phyloP scores from a whole-genome alignment of 2,888 invertebrate genomes.

The Erebia epiphron region DNA sequence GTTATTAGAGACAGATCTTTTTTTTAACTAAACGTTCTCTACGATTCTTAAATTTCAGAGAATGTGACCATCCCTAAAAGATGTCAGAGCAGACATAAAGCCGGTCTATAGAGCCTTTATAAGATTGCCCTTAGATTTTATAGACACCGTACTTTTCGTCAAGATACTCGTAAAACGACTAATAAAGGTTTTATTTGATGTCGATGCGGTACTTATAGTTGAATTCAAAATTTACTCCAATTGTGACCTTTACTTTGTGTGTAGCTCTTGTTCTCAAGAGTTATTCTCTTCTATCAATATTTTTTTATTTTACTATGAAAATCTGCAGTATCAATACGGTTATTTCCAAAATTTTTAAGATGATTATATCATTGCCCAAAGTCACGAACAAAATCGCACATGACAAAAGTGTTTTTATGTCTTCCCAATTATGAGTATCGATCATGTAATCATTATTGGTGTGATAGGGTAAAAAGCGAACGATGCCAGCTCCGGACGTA shows the following conservation, averaged over 20 bases:
- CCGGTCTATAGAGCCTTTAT: conserved; percentile 10
- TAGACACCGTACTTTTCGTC: conserved; percentile 20
- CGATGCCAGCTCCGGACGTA: conserved; percentile 84
- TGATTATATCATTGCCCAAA: neutral
- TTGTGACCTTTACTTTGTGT: neutral
- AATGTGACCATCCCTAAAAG: neutral
- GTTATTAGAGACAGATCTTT: too few relatives aligned
- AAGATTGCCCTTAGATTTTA: conserved; percentile 17
- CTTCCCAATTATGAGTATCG: too few relatives aligned
- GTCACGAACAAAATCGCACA: neutral
- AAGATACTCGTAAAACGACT: conserved; percentile 15
- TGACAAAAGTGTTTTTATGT: too few relatives aligned
- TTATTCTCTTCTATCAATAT: too few relatives aligned
- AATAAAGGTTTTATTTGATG: conserved; percentile 19
- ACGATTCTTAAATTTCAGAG: neutral
- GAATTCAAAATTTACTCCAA: neutral
- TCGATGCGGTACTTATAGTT: conserved; percentile 1
- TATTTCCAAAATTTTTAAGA: neutral
- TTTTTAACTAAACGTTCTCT: neutral
- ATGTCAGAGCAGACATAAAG: neutral
- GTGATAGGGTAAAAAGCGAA: conserved; percentile 67
- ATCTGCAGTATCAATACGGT: neutral
- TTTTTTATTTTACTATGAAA: neutral
- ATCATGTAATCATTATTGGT: neutral
- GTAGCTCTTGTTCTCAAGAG: too few relatives aligned